Percentiles rank a stretch among this genome's conserved stretches.
Conservation (phyloP, 1,140 invertebrate species). For the Drosophila pectinifera region DNA sequence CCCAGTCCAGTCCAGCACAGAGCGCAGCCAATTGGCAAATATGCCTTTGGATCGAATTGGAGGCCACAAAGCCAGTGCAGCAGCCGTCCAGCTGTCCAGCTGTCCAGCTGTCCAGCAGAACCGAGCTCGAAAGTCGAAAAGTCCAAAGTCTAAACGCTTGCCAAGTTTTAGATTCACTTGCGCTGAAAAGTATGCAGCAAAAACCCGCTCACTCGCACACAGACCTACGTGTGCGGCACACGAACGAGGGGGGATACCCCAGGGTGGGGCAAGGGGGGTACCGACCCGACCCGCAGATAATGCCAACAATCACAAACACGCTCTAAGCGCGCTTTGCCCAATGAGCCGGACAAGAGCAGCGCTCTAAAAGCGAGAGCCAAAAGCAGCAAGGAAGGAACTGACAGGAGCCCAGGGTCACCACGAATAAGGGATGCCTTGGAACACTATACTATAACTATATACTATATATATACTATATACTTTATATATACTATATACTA, state of each 20-base stretch:
- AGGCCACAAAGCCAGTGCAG: conserved; percentile 14
- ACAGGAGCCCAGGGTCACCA: background rate
- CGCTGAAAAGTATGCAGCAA: conserved; percentile 33
- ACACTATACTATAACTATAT: no score
- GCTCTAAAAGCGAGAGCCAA: conserved; percentile 28
- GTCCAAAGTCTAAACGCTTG: conserved; percentile 12
- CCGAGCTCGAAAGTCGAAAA: conserved; percentile 14
- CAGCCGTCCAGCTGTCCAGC: conserved; percentile 5
- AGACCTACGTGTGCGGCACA: conserved; percentile 11
- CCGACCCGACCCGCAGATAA: conserved; percentile 20
- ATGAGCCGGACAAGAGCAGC: conserved; percentile 35
- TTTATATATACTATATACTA: no score
- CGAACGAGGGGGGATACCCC: conserved; percentile 5
- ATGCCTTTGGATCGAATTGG: conserved; percentile 41
- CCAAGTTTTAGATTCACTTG: conserved; percentile 50
- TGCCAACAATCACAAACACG: conserved; percentile 51
- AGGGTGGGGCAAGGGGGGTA: rapidly evolving
- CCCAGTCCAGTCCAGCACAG: conserved; percentile 8
- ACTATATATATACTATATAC: no score
- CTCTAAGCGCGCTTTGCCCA: conserved; percentile 47
- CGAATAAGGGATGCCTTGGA: background rate
- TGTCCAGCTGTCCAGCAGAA: conserved; percentile 3
- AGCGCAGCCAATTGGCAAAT: conserved; percentile 58
- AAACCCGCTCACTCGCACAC: conserved; percentile 1
- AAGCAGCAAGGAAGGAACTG: conserved; percentile 7